These are phyloP conservation scores for Ataeniobius toweri DNA, from an alignment of 2,797 vertebrate species.

Conservation along the genomic window DNA sequence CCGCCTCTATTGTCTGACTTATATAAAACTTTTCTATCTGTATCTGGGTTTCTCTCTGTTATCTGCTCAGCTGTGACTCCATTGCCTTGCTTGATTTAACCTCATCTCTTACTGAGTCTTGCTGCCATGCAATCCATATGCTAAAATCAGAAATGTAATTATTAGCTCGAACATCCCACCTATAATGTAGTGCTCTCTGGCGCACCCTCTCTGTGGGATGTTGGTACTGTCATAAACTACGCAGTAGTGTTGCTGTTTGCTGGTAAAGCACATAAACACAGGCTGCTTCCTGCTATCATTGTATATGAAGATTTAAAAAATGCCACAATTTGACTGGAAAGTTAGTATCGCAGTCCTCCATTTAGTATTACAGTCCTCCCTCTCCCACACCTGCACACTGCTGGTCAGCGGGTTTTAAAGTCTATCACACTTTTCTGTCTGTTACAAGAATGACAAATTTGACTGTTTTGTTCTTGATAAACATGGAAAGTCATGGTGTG, in stretches of 20 bases:
- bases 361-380: too few relatives aligned
- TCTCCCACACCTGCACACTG: too few relatives aligned
- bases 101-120: neutral
- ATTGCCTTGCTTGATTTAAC: neutral
- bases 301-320: neutral
- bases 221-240: conserved; percentile 13
- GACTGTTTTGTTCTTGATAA: too few relatives aligned
- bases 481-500: too few relatives aligned
- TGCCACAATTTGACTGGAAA: neutral
- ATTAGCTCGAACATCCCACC: conserved; percentile 4
- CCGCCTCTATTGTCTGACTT: neutral
- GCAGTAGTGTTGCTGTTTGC: neutral
- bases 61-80: conserved; percentile 12
- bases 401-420: too few relatives aligned
- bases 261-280: neutral
- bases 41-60: conserved; percentile 5
- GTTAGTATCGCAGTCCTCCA: too few relatives aligned
- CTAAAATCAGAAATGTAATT: conserved; percentile 8
- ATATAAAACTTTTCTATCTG: neutral
- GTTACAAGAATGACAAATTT: too few relatives aligned
- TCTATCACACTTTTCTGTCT: too few relatives aligned
- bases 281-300: neutral
- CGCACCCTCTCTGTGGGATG: conserved; percentile 59
- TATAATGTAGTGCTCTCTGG: conserved; percentile 33
- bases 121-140: neutral